These are phyloP conservation scores for Nematopogon swammerdamellus DNA, from an alignment of 2,888 invertebrate genomes.

Conservation along the genomic window DNA sequence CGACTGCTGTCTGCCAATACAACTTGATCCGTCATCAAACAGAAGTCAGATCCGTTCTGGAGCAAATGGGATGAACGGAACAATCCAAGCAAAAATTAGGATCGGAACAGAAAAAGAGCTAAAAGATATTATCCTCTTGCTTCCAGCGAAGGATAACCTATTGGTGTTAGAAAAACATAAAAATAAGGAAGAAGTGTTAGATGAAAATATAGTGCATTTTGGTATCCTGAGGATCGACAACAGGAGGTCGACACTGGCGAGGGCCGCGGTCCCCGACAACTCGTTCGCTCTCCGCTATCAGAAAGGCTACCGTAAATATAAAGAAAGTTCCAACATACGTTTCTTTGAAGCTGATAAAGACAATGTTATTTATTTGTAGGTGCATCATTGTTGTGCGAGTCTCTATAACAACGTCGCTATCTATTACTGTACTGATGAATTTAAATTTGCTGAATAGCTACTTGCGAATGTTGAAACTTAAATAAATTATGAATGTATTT, in stretches of 20 bases:
- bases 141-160: conserved; percentile 31
- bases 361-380: no score
- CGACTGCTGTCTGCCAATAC: conserved; percentile 44
- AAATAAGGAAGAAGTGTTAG: conserved; percentile 11
- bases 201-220: conserved; percentile 30
- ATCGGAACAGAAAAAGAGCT: conserved; percentile 19
- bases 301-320: conserved; percentile 31
- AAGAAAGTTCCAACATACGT: no score
- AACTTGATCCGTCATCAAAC: conserved; percentile 9
- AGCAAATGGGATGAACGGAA: conserved; percentile 25
- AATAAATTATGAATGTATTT: no score
- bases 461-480: no score
- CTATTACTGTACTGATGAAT: no score
- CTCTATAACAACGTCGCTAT: no score
- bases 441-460: no score
- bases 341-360: no score
- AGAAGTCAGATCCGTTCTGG: background rate
- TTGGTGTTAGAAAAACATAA: conserved; percentile 28
- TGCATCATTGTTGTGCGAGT: no score
- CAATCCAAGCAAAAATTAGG: conserved; percentile 42
- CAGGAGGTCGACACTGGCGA: conserved; percentile 30
- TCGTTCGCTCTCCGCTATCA: conserved; percentile 43
- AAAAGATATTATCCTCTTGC: conserved; percentile 30
- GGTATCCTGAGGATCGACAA: conserved; percentile 33
- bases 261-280: conserved; percentile 24